Evolutionary conservation across 2,888 invertebrate species (phyloP), one percentile per base, ranked within the genome.

Genomic region (Drosophila siamana): DNA sequence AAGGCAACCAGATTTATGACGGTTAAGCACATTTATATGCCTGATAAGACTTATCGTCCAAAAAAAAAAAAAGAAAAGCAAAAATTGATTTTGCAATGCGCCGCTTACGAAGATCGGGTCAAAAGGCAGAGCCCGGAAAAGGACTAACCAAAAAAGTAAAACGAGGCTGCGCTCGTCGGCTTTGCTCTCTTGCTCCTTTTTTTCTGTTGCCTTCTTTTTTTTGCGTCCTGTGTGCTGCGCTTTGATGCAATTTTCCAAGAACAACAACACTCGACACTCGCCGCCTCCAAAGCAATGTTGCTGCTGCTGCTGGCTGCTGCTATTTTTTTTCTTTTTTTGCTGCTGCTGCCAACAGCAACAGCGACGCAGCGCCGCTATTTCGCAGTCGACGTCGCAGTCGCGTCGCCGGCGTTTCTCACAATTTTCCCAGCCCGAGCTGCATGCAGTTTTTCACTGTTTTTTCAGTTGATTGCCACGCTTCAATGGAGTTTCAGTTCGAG

Each of bases 391-490:
- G 72, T 55, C 30, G 54, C 52, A 24, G 55, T 28, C 16, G 55
- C 60, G 56, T 11, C 51, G 72, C 62, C 57, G 68, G 50, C 79
- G 48, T 59, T 50, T 73, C 73, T 62, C 51, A 59, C 61, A 13
- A 65, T 66, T 76, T 78, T 70, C 63, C 62, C 65, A 66, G 65
- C 60, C 43, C 55, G 67, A 73, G 54, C 57, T 57, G 60, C 59
- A 71, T 75, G 71, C 67, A 67, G 72, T 71, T 83, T 88, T 86
- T 80, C 80, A 67, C 68, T 71, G 59, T 68, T 75, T 72, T 80
- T 66, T 80, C 78, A 77, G 80, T 81, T 73, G 79, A 77, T 79
- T 89, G 87, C 86, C 85, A 90, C 90, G 90, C 90, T 90, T 88
- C 89, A 89, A 86, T 90, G 90, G 84, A 83, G 90, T 87, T 89